A percentile compares a stretch with the other conserved stretches of the same genome.
These are phyloP conservation scores for Chlorocebus sabaeus DNA, from an alignment of 2,113 vertebrate genomes.

Conservation along the genomic window DNA sequence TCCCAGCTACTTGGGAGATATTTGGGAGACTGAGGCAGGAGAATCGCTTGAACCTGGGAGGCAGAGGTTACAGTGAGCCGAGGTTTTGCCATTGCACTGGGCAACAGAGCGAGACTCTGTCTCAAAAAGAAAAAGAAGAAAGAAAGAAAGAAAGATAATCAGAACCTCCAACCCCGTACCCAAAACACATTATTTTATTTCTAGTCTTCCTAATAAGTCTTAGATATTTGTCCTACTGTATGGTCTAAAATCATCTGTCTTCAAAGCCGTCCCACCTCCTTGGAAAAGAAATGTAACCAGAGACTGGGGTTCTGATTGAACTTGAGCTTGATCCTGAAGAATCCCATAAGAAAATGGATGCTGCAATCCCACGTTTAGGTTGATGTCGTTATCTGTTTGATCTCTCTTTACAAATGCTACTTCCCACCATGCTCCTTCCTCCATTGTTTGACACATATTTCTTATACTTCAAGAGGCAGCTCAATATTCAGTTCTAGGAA, in stretches of 20 bases:
- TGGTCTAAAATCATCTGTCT: background rate
- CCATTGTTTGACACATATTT: background rate
- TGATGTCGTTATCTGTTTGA: background rate
- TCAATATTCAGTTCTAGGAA: background rate
- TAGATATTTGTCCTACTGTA: background rate
- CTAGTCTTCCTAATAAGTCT: background rate
- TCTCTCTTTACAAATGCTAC: background rate
- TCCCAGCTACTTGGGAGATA: too few species aligned
- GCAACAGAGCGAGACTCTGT: too few species aligned
- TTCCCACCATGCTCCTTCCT: background rate
- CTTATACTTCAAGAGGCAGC: background rate
- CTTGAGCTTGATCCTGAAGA: background rate
- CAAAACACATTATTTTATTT: background rate
- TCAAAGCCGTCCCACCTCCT: background rate
- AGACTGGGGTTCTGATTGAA: background rate
- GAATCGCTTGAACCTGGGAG: too few species aligned
- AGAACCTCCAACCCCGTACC: background rate
- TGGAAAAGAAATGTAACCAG: background rate
- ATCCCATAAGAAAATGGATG: background rate
- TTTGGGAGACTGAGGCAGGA: too few species aligned
- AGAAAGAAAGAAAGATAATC: background rate
- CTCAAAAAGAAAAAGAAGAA: too few species aligned
- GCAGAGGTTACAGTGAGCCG: too few species aligned
- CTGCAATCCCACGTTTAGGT: background rate
- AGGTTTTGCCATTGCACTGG: too few species aligned